Conservation (phyloP, 2,888 invertebrate genomes). For the Eupithecia exiguata region DNA sequence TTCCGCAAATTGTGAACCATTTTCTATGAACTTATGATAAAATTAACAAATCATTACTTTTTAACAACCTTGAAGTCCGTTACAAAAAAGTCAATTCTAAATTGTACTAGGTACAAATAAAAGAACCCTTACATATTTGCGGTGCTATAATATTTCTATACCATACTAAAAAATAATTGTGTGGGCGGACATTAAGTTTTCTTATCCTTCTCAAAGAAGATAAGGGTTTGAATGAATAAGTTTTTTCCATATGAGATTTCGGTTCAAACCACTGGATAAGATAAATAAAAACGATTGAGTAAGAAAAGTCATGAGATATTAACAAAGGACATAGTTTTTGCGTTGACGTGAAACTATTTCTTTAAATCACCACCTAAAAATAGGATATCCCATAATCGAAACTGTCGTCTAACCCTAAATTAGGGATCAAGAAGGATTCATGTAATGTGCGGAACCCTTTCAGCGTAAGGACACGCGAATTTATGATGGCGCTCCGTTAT, state of each 20-base stretch:
- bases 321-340: background rate
- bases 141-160: background rate
- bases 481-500: constrained; percentile 44
- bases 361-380: constrained; percentile 39
- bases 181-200: background rate
- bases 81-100: too few species aligned
- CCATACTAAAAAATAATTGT: background rate
- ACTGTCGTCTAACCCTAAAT: constrained; percentile 55
- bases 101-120: background rate
- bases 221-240: background rate
- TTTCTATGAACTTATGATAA: too few species aligned
- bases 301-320: background rate
- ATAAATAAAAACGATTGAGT: background rate
- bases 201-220: constrained; percentile 1
- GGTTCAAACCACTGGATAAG: background rate
- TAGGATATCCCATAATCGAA: constrained; percentile 54
- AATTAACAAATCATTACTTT: too few species aligned
- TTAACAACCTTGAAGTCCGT: too few species aligned
- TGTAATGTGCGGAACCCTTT: constrained; percentile 55
- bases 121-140: background rate
- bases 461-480: constrained; percentile 39
- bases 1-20: too few species aligned
- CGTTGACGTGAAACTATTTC: background rate
- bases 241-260: background rate
- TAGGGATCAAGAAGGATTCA: constrained; percentile 59